phyloP scores from a whole-genome alignment of 2,113 vertebrate genomes.

The Chlamydotis undulata region DNA sequence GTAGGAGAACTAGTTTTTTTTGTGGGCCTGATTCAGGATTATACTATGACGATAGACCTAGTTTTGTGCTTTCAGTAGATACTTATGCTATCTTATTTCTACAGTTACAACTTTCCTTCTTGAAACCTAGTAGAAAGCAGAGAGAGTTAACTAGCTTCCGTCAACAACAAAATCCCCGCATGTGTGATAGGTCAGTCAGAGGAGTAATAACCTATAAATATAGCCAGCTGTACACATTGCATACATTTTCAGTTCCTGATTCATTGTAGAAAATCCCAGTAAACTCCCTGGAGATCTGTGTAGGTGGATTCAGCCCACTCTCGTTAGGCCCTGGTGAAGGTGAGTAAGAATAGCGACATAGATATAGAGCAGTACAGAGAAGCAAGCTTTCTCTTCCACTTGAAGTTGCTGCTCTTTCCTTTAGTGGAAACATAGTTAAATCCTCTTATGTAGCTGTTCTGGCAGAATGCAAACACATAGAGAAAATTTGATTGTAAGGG shows the following conservation, averaged over 20 bases:
- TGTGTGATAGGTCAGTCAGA: background rate
- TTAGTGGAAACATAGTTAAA: background rate
- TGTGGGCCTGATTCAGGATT: background rate
- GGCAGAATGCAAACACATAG: background rate
- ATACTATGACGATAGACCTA: background rate
- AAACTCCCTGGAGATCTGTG: background rate
- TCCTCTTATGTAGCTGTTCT: background rate
- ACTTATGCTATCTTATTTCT: background rate
- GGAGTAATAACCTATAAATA: constrained; percentile 1
- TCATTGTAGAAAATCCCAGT: background rate
- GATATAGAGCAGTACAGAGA: background rate
- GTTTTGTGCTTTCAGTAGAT: background rate
- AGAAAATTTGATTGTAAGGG: background rate
- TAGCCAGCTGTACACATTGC: background rate
- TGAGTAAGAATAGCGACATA: background rate
- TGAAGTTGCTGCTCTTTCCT: background rate
- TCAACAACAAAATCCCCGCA: background rate
- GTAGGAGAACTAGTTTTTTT: background rate
- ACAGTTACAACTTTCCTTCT: background rate
- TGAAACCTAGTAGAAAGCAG: background rate
- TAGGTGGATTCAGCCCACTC: background rate
- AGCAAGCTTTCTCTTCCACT: background rate
- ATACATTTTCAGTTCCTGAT: constrained; percentile 10
- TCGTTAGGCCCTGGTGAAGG: background rate
- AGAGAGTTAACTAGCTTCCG: background rate